These are phyloP conservation scores for Pyrrhosoma nymphula DNA, from an alignment of 2,888 invertebrate genomes.

Conservation along the genomic window DNA sequence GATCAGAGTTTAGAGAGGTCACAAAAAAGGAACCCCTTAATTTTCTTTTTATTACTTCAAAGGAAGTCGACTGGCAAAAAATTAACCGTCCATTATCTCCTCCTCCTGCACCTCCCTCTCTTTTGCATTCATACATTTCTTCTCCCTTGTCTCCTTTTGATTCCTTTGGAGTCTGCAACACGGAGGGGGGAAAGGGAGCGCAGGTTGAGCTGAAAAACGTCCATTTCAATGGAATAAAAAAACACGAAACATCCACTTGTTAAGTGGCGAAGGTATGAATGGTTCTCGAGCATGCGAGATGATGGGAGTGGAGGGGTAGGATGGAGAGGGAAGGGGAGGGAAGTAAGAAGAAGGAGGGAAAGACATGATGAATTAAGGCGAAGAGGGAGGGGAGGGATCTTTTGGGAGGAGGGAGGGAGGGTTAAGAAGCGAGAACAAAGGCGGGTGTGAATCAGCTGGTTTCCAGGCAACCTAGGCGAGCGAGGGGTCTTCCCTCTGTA, in stretches of 20 bases:
- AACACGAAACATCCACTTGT: conserved; percentile 15
- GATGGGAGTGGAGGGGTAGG: background rate
- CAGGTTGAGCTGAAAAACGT: conserved; percentile 19
- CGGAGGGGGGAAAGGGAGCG: background rate
- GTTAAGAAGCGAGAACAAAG: conserved; percentile 48
- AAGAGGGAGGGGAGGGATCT: background rate
- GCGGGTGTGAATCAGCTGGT: conserved; percentile 58
- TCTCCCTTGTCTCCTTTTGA: background rate
- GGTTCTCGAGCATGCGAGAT: background rate
- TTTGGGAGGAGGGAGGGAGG: background rate
- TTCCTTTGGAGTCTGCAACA: background rate
- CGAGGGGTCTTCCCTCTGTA: background rate
- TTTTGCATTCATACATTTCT: background rate
- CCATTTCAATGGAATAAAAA: background rate
- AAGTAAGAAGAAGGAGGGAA: background rate
- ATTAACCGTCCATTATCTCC: conserved; percentile 46
- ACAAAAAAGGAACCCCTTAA: background rate
- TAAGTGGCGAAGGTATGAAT: conserved; percentile 61
- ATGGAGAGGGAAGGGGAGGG: background rate
- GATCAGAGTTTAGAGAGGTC: background rate
- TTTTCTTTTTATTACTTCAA: background rate
- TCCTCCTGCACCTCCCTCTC: background rate
- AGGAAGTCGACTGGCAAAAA: conserved; percentile 7
- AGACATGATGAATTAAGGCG: background rate
- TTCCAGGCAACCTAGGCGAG: conserved; percentile 33